Conservation (phyloP, 1,140 invertebrate species). For the Eufriesea mexicana region DNA sequence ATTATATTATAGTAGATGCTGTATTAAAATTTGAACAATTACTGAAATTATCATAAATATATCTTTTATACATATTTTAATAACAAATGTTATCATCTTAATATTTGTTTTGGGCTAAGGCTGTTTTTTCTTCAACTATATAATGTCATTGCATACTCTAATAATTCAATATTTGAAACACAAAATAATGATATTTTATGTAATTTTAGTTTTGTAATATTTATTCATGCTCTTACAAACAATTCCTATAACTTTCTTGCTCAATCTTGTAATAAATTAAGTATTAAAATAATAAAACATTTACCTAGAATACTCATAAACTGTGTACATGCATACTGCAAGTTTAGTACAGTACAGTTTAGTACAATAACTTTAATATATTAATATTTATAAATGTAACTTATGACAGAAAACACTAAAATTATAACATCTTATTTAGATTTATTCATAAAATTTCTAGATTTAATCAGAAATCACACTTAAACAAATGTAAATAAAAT, state of each 20-base stretch:
- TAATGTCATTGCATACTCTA: neutral
- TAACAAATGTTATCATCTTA: constrained; percentile 12
- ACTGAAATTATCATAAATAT: constrained; percentile 27
- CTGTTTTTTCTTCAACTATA: constrained; percentile 7
- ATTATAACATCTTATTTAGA: neutral
- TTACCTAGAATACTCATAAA: constrained; percentile 28
- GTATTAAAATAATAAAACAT: constrained; percentile 42
- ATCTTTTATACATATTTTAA: constrained; percentile 45
- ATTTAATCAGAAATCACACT: neutral
- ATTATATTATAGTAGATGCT: constrained; percentile 27
- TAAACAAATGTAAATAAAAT: neutral
- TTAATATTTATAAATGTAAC: constrained; percentile 15
- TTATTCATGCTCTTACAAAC: neutral
- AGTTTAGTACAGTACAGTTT: constrained; percentile 43
- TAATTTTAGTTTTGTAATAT: neutral
- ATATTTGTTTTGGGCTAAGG: constrained; percentile 18
- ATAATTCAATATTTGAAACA: neutral
- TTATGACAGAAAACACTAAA: neutral
- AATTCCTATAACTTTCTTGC: constrained; percentile 55
- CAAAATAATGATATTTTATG: constrained; percentile 11
- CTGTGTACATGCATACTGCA: constrained; percentile 18
- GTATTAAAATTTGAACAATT: constrained; percentile 12
- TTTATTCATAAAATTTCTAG: neutral
- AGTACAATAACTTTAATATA: constrained; percentile 28
- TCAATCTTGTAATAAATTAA: constrained; percentile 64